Percentiles rank a stretch among this genome's conserved stretches.
These are phyloP conservation scores for Seriola quinqueradiata DNA, from an alignment of 2,113 vertebrate species.

Conservation along the genomic window DNA sequence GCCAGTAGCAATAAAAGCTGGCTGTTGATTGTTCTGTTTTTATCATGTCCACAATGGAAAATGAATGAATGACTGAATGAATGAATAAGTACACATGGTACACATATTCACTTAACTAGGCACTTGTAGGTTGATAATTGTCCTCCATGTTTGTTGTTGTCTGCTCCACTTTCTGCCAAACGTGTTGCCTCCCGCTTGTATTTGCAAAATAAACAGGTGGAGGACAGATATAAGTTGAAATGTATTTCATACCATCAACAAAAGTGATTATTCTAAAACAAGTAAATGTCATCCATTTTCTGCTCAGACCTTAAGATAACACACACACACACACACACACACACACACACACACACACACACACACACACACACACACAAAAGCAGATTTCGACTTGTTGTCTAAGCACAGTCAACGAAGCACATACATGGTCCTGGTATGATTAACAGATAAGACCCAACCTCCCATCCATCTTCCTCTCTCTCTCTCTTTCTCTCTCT, in stretches of 20 bases:
- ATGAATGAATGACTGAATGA: no score
- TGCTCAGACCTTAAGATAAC: neutral
- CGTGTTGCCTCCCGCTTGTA: neutral
- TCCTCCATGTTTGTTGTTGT: neutral
- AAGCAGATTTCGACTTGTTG: neutral
- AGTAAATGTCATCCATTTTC: neutral
- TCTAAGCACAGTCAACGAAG: slow-evolving; percentile 7
- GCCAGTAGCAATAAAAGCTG: neutral
- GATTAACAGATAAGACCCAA: slow-evolving; percentile 54
- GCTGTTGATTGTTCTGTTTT: neutral
- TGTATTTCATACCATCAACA: neutral
- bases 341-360: no score
- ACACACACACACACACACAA: neutral
- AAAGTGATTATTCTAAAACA: neutral
- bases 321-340: neutral
- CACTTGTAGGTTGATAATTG: neutral
- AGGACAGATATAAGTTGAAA: neutral
- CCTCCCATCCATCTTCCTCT: slow-evolving; percentile 61
- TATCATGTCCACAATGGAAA: no score
- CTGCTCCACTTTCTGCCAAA: neutral
- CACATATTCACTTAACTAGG: no score
- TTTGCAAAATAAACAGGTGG: neutral
- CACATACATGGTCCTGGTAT: slow-evolving; percentile 20
- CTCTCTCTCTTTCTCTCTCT: neutral
- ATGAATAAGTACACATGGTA: no score